These are phyloP conservation scores for Lethrus apterus DNA, from an alignment of 1,140 invertebrate genomes.

Conservation along the genomic window DNA sequence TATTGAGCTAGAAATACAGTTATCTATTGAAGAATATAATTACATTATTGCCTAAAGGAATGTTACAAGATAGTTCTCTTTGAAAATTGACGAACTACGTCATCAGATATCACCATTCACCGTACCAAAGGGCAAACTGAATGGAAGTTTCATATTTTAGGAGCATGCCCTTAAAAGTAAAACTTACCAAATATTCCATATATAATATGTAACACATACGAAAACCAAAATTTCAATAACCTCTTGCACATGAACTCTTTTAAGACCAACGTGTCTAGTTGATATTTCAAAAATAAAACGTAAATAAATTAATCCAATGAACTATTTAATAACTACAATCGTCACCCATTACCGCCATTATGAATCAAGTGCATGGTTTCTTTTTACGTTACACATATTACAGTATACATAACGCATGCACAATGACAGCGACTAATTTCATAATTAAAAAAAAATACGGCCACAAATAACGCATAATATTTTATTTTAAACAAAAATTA, in stretches of 20 bases:
- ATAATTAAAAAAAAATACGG: too few species aligned
- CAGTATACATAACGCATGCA: too few species aligned
- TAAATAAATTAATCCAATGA: too few species aligned
- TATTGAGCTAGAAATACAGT: slow-evolving; percentile 40
- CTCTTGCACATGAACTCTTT: too few species aligned
- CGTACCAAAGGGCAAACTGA: slow-evolving; percentile 14
- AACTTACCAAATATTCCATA: slow-evolving; percentile 12
- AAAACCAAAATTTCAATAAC: too few species aligned
- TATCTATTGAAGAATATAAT: slow-evolving; percentile 30
- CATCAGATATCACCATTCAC: slow-evolving; percentile 12
- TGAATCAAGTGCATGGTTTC: slow-evolving; percentile 32
- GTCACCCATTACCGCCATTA: slow-evolving; percentile 38
- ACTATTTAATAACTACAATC: slow-evolving; percentile 20
- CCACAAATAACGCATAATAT: too few species aligned
- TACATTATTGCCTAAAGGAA: slow-evolving; percentile 16
- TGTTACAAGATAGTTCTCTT: neutral
- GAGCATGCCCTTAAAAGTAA: slow-evolving; percentile 16
- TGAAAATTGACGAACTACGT: slow-evolving; percentile 4
- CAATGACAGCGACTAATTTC: too few species aligned
- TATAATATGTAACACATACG: too few species aligned
- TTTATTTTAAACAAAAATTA: slow-evolving; percentile 5
- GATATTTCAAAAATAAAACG: too few species aligned
- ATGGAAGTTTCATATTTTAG: neutral
- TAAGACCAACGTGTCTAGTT: too few species aligned
- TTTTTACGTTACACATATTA: too few species aligned